Evolutionary conservation across 2,113 vertebrate genomes (phyloP).

Genomic region (Bujurquina vittata): DNA sequence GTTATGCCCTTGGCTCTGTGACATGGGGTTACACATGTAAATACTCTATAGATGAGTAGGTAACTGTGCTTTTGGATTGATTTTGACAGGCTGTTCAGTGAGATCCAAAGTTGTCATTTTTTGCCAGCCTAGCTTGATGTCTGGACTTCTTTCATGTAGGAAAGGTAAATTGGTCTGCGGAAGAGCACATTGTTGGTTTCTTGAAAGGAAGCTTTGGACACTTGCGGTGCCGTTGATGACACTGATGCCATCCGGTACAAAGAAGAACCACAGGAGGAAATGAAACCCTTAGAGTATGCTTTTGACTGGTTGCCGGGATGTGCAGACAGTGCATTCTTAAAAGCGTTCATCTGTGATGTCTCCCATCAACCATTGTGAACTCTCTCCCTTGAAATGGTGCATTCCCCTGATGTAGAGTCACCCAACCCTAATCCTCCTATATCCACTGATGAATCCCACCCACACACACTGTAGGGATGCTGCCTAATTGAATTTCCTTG

Average conservation of each 20-base stretch:
- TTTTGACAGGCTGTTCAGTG: not conserved
- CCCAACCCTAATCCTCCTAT: conserved; percentile 74
- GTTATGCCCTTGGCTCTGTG: conserved; percentile 51
- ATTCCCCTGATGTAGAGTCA: conserved; percentile 65
- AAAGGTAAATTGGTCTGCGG: conserved; percentile 39
- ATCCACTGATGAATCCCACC: conserved; percentile 75
- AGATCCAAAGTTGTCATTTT: not conserved
- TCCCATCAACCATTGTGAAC: conserved; percentile 67
- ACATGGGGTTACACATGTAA: conserved; percentile 42
- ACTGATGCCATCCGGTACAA: conserved; percentile 62
- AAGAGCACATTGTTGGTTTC: conserved; percentile 34
- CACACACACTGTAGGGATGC: conserved; percentile 63
- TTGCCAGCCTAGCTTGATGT: conserved; percentile 3
- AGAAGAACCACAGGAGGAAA: conserved; percentile 62
- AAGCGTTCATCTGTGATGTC: conserved; percentile 69
- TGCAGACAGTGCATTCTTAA: conserved; percentile 51
- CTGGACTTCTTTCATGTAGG: conserved; percentile 19
- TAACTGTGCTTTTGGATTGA: not conserved
- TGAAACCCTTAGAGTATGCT: conserved; percentile 63
- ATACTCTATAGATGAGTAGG: not conserved
- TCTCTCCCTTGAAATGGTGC: conserved; percentile 59
- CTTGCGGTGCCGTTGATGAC: conserved; percentile 45
- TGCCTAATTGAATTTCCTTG: conserved; percentile 89
- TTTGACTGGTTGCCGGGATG: conserved; percentile 58
- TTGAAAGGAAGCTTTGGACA: conserved; percentile 52